A percentile compares a stretch with the other conserved stretches of the same genome.
Evolutionary conservation across 64 coral and sea anemone genomes (phyloP).

Genomic region (Hydrozoanthus tunicans): DNA sequence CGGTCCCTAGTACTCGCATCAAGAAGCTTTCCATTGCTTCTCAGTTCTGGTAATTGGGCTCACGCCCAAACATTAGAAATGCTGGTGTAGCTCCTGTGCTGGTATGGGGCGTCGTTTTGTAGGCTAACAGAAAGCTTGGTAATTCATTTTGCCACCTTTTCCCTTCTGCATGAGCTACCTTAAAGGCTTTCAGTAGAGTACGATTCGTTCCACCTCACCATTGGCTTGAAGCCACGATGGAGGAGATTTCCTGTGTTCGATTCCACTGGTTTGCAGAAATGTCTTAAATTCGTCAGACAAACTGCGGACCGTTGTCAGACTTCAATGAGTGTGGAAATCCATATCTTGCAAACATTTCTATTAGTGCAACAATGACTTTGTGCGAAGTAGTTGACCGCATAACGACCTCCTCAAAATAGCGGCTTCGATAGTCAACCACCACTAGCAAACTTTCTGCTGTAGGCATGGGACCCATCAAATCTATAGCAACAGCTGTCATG

Average conservation of each 20-base stretch:
- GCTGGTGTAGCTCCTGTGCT: constrained; percentile 46
- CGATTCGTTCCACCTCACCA: constrained; percentile 19
- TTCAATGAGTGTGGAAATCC: constrained; percentile 48
- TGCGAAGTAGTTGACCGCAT: background rate
- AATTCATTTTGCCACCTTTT: background rate
- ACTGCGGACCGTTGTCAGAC: constrained; percentile 57
- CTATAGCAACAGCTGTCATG: constrained; percentile 15
- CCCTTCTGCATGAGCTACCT: background rate
- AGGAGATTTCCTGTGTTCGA: constrained; percentile 32
- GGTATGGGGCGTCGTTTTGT: constrained; percentile 40
- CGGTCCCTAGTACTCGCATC: background rate
- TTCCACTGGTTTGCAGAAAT: constrained; percentile 35
- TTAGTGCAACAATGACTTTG: no score
- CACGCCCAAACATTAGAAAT: background rate
- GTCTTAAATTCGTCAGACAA: constrained; percentile 37
- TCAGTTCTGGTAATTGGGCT: no score
- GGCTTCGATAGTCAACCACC: constrained; percentile 44
- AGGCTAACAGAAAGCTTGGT: constrained; percentile 23
- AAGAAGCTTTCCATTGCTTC: background rate
- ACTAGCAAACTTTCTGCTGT: constrained; percentile 29
- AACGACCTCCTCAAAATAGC: constrained; percentile 33
- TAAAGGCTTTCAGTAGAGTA: constrained; percentile 52
- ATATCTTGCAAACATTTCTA: no score
- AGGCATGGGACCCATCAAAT: constrained; percentile 30
- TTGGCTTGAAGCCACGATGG: constrained; percentile 13